Evolutionary conservation across 2,113 vertebrate species (phyloP), one percentile per base, ranked within the genome.

Genomic region (Dryoscopus gambensis): DNA sequence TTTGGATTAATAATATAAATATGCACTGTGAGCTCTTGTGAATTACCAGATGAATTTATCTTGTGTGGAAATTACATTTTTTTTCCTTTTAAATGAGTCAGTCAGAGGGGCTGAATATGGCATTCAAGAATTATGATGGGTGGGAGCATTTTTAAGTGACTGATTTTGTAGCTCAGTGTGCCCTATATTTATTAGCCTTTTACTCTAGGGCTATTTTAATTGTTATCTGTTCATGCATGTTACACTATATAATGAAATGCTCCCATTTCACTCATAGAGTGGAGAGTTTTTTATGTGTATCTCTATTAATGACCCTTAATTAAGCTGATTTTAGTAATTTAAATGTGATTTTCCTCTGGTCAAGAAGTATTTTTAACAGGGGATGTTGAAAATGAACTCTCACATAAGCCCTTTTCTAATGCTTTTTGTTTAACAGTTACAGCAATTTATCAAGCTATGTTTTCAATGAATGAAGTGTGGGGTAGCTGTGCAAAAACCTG

Each of bases 231-330:
- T 96, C 93, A 87, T 50, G 95, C 96, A 96, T 96, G 96, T 77
- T 91, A 96, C 59, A 96, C 87, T 87, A 97, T 97, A 98, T 98
- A 98, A 98, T 98, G 97, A 98, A 98, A 97, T 60, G 97, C 96
- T 98, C 97, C 96, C 94, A 98, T 98, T 98, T 98, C 98, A 98
- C 95, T 94, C 95, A 94, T 85, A 75, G 84, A 97, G 94, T 91
- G 94, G 68, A 95, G 93, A 97, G 95, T 84, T 96, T 96, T 98
- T 97, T 97, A 95, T 96, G 94, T 96, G 97, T 93, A 97, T 95
- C 96, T 97, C 97, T 97, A 96, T 95, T 97, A 98, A 98, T 98
- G 98, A 98, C 97, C 98, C 97, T 98, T 98, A 98, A 98, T 98
- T 98, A 98, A 98, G 92, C 86, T 62, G 78, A 98, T 98, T 98